Base-by-base conservation (phyloP, 2,113 vertebrate species). In the Riparia riparia region DNA sequence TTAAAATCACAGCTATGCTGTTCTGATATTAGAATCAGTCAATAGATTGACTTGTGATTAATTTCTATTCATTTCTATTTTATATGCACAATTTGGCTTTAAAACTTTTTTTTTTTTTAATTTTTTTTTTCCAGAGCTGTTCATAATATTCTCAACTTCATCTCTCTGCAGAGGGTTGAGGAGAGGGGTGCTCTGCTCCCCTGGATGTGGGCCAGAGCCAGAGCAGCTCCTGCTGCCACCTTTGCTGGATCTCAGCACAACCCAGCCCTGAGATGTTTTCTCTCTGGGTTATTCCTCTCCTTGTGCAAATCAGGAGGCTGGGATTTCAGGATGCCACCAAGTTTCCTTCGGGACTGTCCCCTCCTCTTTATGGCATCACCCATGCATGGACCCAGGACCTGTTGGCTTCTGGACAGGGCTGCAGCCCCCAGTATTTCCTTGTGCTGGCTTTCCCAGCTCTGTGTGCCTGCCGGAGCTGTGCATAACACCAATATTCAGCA, bases 321-420 rank as follows among this genome's bases (percentile, higher is more conserved):
- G 41, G 24, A 56, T 25, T 72, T 76, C 34, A 60, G 69, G 72
- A 34, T 58, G 26, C 22, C 49, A n/a, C 39, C 20, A 24, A 32
- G 5, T 54, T 83, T 78, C 32, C 50, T 71, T 79, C 22, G 19
- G 73, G 41, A 11, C 37, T 49, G 34, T 71, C 37, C 26, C 37
- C 31, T 64, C 12, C 45, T 26, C 22, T 1, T 6, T 19, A 5
- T 39, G 47, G 64, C 72, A 47, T 21, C 1, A 9, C 44, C 56
- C 29, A 16, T 1, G 1, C 0, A 0, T 26, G 45, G 41, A 37
- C 17, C 31, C 1, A 1, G 26, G 44, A 28, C 44, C 34, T 25
- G 28, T 4, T 2, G 13, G 34, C 73, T 71, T 49, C 39, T 25
- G 64, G 68, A 53, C 42, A 17, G 2, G 9, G 42, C 68, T 42